A percentile compares a stretch with the other conserved stretches of the same genome.
Conservation (phyloP, 37 sponge, comb jelly and placozoan species). For the Diacarnus erythraeanus region DNA sequence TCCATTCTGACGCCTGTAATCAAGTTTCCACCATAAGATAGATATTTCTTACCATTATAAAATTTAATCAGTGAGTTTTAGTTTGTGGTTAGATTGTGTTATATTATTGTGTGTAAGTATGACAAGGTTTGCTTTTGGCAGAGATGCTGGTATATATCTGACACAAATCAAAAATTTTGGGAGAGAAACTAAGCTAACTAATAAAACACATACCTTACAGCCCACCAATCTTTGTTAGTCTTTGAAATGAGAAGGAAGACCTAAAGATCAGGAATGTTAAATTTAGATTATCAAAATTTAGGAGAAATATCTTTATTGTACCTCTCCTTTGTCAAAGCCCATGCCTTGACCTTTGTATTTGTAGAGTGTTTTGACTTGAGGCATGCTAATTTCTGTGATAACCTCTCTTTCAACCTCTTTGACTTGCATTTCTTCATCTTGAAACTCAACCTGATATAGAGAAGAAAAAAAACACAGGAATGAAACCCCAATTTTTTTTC, state of each 20-base stretch:
- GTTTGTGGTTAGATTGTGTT: neutral
- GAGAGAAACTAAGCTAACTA: too few species aligned
- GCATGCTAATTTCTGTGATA: constrained; percentile 65
- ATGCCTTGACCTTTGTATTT: constrained; percentile 85
- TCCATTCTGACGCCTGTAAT: constrained; percentile 65
- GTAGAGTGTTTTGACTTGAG: constrained; percentile 76
- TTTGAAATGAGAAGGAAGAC: constrained; percentile 74
- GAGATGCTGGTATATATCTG: too few species aligned
- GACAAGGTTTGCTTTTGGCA: too few species aligned
- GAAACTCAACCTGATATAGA: constrained; percentile 79
- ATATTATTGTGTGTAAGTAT: too few species aligned
- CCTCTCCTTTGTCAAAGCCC: constrained; percentile 88
- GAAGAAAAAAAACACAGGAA: too few species aligned
- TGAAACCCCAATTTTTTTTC: too few species aligned
- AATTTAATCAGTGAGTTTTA: too few species aligned
- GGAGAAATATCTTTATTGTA: constrained; percentile 1
- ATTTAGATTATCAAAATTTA: neutral
- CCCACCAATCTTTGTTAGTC: constrained; percentile 92
- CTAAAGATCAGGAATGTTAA: constrained; percentile 12
- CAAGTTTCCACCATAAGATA: neutral
- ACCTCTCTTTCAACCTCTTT: constrained; percentile 79
- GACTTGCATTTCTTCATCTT: constrained; percentile 73
- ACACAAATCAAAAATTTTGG: too few species aligned
- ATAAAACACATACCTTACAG: constrained; percentile 61
- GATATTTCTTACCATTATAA: neutral